Evolutionary conservation across 23 tunicate genomes (phyloP).

Genomic region (Styela clava): DNA sequence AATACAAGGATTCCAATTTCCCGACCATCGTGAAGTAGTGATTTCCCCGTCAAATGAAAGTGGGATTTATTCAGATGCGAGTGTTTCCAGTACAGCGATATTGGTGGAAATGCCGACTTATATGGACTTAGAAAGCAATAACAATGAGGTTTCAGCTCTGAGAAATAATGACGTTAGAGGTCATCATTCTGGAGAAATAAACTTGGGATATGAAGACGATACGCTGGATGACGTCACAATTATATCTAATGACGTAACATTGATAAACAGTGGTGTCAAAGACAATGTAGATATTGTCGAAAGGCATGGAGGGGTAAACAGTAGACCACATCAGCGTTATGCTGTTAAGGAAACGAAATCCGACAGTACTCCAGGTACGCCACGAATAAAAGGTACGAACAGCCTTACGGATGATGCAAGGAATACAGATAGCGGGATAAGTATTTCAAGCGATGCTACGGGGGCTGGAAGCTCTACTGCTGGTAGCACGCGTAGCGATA

Average conservation of each 20-base stretch:
- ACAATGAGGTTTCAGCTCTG: not conserved
- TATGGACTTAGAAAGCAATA: not conserved
- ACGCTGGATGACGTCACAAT: not conserved
- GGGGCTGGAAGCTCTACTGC: not conserved
- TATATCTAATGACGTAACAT: not conserved
- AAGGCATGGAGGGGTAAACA: not conserved
- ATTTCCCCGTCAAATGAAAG: constrained; percentile 33
- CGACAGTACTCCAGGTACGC: not conserved
- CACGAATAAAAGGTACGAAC: not conserved
- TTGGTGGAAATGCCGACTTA: not conserved
- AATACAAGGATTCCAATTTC: not conserved
- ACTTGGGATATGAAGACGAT: not conserved
- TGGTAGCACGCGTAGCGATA: not conserved
- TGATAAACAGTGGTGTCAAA: not conserved
- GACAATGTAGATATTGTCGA: not conserved
- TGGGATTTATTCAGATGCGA: constrained; percentile 23
- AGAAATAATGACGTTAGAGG: not conserved
- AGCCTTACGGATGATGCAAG: not conserved
- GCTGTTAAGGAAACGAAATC: not conserved
- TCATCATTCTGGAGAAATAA: not conserved
- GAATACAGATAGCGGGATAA: constrained; percentile 3
- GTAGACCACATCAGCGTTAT: not conserved
- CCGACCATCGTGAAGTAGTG: not conserved
- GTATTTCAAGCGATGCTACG: constrained; percentile 3
- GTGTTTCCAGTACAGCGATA: constrained; percentile 10